Base-by-base conservation (phyloP, 2,797 vertebrate genomes). In the Lacerta agilis region DNA sequence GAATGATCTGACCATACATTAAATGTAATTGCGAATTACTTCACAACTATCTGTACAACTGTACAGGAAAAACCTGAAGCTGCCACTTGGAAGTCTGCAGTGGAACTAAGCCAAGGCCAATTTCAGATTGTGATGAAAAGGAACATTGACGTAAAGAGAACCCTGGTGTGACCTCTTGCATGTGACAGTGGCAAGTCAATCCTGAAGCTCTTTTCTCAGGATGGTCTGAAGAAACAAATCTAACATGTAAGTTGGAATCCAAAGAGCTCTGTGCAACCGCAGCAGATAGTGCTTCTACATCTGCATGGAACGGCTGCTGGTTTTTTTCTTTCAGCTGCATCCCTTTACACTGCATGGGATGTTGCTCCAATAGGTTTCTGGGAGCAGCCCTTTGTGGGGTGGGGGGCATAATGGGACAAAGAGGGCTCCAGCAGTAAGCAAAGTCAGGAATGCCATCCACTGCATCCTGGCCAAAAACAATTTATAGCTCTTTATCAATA, bases 1-100 rank as follows among this genome's bases (percentile, higher is more conserved):
- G 87, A 87, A 93, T 92, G 67, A 87, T 33, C 83, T 92, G 92
- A 91, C 93, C 85, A 49, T 41, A 81, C 69, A 81, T 82, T 89
- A 36, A 95, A 94, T 43, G 83, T 87, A 95, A 92, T 79, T 94
- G 87, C 95, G 92, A 94, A 96, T 86, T 94, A 91, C 91, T 95
- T 95, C 94, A 93, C 93, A 90, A 93, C 85, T 1, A 82, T 86
- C 87, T 90, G 79, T 83, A 92, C 82, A 87, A 91, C 90, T 92
- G 89, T 90, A 93, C 87, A 91, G 77, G 78, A 90, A 89, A 93
- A 92, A 82, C 33, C 67, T 86, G 89, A 90, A 95, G 94, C 0
- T 87, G 11, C n/a, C 55, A 94, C 82, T 93, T 82, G 67, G 86
- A 93, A 95, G 93, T 92, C 89, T 92, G 94, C 89, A 92, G 55